Evolutionary conservation across 2,113 vertebrate species (phyloP), one percentile per base, ranked within the genome.

Genomic region (Misgurnus mizolepis): DNA sequence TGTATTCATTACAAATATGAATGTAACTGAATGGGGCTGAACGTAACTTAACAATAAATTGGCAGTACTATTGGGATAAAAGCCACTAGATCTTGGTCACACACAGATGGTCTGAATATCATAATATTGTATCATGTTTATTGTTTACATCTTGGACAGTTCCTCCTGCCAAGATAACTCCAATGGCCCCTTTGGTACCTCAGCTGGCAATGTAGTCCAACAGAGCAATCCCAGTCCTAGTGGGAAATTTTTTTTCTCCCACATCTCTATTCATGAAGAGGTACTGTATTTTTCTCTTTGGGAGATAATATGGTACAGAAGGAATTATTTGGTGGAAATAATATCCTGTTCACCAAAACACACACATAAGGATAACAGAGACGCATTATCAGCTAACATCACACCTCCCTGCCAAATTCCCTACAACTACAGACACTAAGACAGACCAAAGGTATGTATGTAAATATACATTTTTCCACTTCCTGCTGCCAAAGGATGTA

Each of bases 201-300:
- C 75, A 53, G 71, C 34, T 78, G 83, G 65, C 65, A 85, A 55
- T 50, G 40, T 22, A 58, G 60, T 76, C 74, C 41, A 60, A 43
- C 75, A 45, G 77, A 82, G 73, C 60, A 78, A 67, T 67, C 78
- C 80, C 65, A 67, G 68, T 73, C 74, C 58, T 75, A 40, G 55
- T 60, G 67, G 72, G 67, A 81, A 85, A 81, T 73, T 56, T 47
- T 50, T n/a, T 78, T 75, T 82, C 62, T 41, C 69, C 58, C 65
- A 62, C 71, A 49, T 74, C 79, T 34, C 1, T 70, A 86, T 86
- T 76, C 67, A 85, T 81, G 82, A 84, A 69, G 67, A 60, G 53
- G 60, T 80, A 80, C 27, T 34, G 27, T 3, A 34, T 65, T 79
- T 81, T n/a, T 71, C 78, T 84, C 40, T 78, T 58, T 22, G 22